Evolutionary conservation across 1,140 invertebrate species (phyloP).

Genomic region (Grapholita molesta): DNA sequence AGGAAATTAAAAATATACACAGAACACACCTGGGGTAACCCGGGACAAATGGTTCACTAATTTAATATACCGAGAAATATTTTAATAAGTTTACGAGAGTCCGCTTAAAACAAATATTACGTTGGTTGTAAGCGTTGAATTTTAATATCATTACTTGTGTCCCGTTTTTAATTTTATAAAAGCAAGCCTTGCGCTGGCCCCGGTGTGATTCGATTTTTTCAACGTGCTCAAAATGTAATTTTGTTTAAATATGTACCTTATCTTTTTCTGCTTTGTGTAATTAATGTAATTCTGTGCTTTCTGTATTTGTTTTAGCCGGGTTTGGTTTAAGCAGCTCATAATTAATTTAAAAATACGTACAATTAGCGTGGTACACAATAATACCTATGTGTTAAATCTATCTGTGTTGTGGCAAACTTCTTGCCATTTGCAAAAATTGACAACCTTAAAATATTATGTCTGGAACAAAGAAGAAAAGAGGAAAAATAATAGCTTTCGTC

Average conservation of each 20-base stretch:
- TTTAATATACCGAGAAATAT: conserved; percentile 73
- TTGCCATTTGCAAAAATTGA: too few relatives aligned
- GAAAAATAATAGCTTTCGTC: too few relatives aligned
- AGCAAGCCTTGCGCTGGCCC: conserved; percentile 51
- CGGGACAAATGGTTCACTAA: conserved; percentile 67
- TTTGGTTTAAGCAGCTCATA: background rate
- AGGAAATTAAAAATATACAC: conserved; percentile 14
- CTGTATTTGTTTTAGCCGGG: background rate
- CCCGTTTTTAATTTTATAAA: conserved; percentile 73
- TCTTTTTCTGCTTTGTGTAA: background rate
- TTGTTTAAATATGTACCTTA: conserved; percentile 3
- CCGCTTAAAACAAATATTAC: conserved; percentile 72
- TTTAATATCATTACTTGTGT: conserved; percentile 71
- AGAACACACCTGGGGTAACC: conserved; percentile 44
- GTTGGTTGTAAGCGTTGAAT: conserved; percentile 66
- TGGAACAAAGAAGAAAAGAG: too few relatives aligned
- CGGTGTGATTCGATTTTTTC: background rate
- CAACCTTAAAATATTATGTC: too few relatives aligned
- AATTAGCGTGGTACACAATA: too few relatives aligned
- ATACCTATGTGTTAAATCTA: too few relatives aligned
- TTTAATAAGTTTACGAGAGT: conserved; percentile 73
- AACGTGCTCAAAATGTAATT: background rate
- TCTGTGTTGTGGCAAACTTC: too few relatives aligned
- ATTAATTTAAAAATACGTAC: background rate
- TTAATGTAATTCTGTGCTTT: background rate